A percentile compares a stretch with the other conserved stretches of the same genome.
These are phyloP conservation scores for Falco peregrinus DNA, from an alignment of 2,797 vertebrate species.

Conservation along the genomic window DNA sequence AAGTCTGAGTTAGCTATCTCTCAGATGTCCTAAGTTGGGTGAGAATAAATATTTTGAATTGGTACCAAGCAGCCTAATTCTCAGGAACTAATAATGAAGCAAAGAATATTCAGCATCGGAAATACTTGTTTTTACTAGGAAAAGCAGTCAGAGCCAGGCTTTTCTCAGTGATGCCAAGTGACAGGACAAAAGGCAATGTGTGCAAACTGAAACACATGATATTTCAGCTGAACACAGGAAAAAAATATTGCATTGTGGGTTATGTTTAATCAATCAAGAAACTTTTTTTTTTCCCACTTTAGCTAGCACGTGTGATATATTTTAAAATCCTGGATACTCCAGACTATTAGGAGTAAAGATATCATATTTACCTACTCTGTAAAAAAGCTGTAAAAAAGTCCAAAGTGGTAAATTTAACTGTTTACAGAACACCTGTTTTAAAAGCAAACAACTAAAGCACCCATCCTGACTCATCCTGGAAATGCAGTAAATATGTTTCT, in stretches of 20 bases:
- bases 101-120: neutral
- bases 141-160: neutral
- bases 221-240: neutral
- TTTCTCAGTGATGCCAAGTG: neutral
- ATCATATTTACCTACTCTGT: neutral
- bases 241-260: neutral
- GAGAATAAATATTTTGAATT: neutral
- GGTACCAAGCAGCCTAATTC: neutral
- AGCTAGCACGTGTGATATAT: neutral
- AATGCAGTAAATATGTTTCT: neutral
- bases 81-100: neutral
- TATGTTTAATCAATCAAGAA: neutral
- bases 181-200: neutral
- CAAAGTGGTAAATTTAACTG: neutral
- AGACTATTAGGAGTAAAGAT: neutral
- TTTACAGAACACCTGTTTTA: neutral
- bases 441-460: neutral
- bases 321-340: neutral
- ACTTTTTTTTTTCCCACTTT: neutral
- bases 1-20: neutral
- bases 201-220: neutral
- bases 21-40: neutral
- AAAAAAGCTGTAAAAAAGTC: neutral
- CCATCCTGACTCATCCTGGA: neutral
- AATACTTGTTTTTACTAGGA: neutral